Conservation (phyloP, 2,113 vertebrate genomes). For the Corvus hawaiiensis region DNA sequence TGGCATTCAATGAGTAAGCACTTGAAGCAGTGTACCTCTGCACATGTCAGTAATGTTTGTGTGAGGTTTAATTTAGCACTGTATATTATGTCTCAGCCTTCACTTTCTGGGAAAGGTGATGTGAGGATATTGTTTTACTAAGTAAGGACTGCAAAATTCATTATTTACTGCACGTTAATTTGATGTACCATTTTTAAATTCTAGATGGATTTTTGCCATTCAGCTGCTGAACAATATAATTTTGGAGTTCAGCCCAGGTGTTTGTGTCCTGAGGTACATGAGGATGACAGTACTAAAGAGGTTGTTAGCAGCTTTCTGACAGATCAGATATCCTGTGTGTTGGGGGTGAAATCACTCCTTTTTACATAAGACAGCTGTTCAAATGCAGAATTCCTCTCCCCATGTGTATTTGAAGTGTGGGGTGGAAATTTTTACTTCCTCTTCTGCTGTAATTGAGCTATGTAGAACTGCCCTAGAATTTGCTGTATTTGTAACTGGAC, state of each 20-base stretch:
- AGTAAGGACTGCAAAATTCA: not conserved
- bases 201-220: not conserved
- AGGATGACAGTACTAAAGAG: not conserved
- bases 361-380: not conserved
- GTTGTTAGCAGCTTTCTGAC: not conserved
- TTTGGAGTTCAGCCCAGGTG: not conserved
- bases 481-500: not conserved
- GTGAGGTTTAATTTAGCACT: conserved; percentile 30
- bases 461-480: not conserved
- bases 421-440: not conserved
- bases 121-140: not conserved
- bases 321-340: not conserved
- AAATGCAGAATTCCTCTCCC: not conserved
- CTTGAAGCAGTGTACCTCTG: not conserved
- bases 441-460: not conserved
- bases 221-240: not conserved
- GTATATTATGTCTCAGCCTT: not conserved
- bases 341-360: not conserved
- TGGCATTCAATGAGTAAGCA: not conserved
- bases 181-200: not conserved
- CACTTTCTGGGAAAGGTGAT: conserved; percentile 22
- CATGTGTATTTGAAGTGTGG: not conserved
- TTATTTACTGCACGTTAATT: not conserved
- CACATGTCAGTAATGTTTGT: not conserved
- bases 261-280: not conserved